Percentiles rank a stretch among this genome's conserved stretches.
Conservation (phyloP, 1,140 invertebrate species). For the Ladona fulva region DNA sequence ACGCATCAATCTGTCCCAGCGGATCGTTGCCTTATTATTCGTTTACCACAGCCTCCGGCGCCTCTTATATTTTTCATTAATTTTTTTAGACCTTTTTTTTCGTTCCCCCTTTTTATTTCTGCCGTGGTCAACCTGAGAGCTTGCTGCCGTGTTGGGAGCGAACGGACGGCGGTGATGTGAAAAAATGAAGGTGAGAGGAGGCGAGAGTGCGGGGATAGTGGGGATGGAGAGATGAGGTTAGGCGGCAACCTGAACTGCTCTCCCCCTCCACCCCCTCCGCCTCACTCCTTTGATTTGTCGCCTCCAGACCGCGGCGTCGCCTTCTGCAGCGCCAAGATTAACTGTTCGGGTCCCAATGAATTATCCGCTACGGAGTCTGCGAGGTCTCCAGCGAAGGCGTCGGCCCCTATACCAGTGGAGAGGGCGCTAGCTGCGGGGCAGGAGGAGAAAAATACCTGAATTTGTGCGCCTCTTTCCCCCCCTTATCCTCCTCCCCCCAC, state of each 20-base stretch:
- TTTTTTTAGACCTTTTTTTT: not conserved
- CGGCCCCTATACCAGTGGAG: not conserved
- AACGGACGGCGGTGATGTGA: not conserved
- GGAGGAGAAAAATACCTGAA: not conserved
- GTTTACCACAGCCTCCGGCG: not conserved
- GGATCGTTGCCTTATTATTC: conserved; percentile 5
- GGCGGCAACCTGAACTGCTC: not conserved
- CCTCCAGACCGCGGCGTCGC: not conserved
- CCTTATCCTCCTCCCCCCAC: no score
- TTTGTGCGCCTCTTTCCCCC: no score
- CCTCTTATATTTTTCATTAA: not conserved
- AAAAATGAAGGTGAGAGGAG: not conserved
- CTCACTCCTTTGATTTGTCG: not conserved
- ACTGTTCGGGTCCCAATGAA: conserved; percentile 7
- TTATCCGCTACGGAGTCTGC: not conserved
- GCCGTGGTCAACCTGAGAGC: not conserved
- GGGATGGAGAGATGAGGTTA: not conserved
- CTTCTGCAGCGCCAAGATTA: conserved; percentile 2
- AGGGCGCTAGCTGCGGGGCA: not conserved
- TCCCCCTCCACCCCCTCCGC: not conserved
- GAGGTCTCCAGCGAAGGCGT: conserved; percentile 1
- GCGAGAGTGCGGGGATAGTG: not conserved
- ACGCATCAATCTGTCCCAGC: conserved; percentile 2
- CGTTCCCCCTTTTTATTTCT: not conserved
- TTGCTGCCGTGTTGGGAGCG: not conserved